Evolutionary conservation across 2,888 invertebrate genomes (phyloP).

Genomic region (Amphipoea oculea): DNA sequence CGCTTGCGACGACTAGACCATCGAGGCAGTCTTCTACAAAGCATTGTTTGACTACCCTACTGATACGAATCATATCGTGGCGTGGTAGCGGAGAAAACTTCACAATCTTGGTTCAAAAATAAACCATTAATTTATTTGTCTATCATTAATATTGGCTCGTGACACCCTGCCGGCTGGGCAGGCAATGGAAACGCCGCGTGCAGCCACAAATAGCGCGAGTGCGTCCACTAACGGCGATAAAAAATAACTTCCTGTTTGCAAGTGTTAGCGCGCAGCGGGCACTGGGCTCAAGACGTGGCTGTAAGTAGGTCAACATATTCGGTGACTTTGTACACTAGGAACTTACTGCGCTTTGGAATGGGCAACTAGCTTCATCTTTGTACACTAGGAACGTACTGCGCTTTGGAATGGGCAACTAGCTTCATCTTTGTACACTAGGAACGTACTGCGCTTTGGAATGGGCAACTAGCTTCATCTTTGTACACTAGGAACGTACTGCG

Average conservation of each 20-base stretch:
- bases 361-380: too few relatives aligned
- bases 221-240: conserved; percentile 33
- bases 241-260: conserved; percentile 55
- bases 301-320: conserved; percentile 24
- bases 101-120: conserved; percentile 21
- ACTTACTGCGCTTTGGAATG: too few relatives aligned
- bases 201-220: conserved; percentile 53
- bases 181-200: conserved; percentile 48
- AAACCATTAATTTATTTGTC: conserved; percentile 25
- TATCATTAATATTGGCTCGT: conserved; percentile 16
- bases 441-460: too few relatives aligned
- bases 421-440: too few relatives aligned
- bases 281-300: neutral
- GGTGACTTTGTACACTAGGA: too few relatives aligned
- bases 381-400: too few relatives aligned
- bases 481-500: too few relatives aligned
- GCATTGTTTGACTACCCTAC: neutral
- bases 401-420: too few relatives aligned
- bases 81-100: neutral
- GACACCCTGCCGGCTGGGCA: conserved; percentile 7
- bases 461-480: too few relatives aligned
- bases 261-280: neutral
- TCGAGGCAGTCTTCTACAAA: neutral
- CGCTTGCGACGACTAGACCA: too few relatives aligned
- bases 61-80: neutral